A percentile compares a stretch with the other conserved stretches of the same genome.
phyloP scores from a whole-genome alignment of 2,888 invertebrate genomes.

The Ethmia dodecea region DNA sequence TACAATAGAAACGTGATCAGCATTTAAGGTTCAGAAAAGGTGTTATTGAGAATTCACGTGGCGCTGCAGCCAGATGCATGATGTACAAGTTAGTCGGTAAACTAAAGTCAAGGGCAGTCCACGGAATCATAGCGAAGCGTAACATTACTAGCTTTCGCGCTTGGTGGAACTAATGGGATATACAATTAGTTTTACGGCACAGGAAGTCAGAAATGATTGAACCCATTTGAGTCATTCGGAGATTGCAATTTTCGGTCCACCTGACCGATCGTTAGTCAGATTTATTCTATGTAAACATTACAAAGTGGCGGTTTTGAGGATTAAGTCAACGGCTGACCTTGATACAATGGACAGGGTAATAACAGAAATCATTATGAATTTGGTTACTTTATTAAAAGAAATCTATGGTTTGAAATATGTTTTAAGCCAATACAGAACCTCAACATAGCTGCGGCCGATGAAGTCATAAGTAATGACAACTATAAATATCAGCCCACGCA shows the following conservation, averaged over 20 bases:
- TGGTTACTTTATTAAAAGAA: not conserved
- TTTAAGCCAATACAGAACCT: constrained; percentile 30
- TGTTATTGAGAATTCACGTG: constrained; percentile 18
- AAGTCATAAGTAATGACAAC: constrained; percentile 62
- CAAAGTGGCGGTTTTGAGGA: constrained; percentile 18
- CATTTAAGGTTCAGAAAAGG: constrained; percentile 20
- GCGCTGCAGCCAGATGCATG: constrained; percentile 28
- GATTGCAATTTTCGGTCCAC: constrained; percentile 39
- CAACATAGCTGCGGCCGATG: constrained; percentile 46
- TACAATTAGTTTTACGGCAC: constrained; percentile 54
- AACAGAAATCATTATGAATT: not conserved
- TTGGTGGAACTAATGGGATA: constrained; percentile 64
- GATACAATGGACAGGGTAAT: constrained; percentile 8
- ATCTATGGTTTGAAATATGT: constrained; percentile 17
- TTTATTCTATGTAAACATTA: constrained; percentile 12
- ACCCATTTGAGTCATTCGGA: constrained; percentile 50
- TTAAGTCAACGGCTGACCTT: constrained; percentile 21
- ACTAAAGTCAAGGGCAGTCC: constrained; percentile 28
- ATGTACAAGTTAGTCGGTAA: constrained; percentile 9
- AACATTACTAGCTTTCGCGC: constrained; percentile 42
- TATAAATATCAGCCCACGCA: constrained; percentile 63
- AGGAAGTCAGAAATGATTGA: constrained; percentile 64
- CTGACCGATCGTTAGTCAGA: constrained; percentile 45
- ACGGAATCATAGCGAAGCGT: constrained; percentile 37
- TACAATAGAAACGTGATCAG: constrained; percentile 30